Base-by-base conservation (phyloP, 2,888 invertebrate species). In the Heteropelma amictum region DNA sequence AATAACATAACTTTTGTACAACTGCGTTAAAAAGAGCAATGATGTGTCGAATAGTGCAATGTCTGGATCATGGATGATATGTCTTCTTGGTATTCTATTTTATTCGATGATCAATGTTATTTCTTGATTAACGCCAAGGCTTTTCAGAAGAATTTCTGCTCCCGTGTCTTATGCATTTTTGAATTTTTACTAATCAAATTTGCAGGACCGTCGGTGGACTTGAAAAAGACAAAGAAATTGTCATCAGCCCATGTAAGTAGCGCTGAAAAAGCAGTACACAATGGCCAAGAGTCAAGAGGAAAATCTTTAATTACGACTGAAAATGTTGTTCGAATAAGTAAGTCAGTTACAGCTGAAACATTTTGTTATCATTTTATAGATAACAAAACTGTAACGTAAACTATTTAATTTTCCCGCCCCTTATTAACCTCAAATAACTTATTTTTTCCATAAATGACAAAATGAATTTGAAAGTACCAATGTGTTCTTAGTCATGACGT, bases 11-110 rank as follows among this genome's bases (percentile, higher is more conserved):
- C 4, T 69, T 38, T 69, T 49, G 45, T 14, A 64, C 26, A 47
- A 79, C 77, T 80, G 81, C 80, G 68, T 77, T 53, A 78, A 82
- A 75, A 76, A 79, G 72, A 64, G 79, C 75, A 87, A 87, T 81
- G 78, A 86, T 87, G 86, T 80, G 47, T 80, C 79, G 67, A 79
- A 83, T 60, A 81, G 81, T 77, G 77, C 82, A 83, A 85, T 88
- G 88, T 83, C 84, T 85, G 84, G 87, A 86, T 82, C 83, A 82
- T 88, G 87, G 86, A 77, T 87, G 83, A 84, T n/a, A n/a, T 87
- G 82, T 80, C 75, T 88, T 28, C 76, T 86, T 49, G 76, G 80
- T 30, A 70, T 86, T 47, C 61, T 87, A 49, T 56, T 85, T 26
- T 76, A 84, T 53, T 84, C 84, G 10, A 78, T 81, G 42, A 70